Base-by-base conservation (phyloP, 2,797 vertebrate species). In the Sebastes glaucus region DNA sequence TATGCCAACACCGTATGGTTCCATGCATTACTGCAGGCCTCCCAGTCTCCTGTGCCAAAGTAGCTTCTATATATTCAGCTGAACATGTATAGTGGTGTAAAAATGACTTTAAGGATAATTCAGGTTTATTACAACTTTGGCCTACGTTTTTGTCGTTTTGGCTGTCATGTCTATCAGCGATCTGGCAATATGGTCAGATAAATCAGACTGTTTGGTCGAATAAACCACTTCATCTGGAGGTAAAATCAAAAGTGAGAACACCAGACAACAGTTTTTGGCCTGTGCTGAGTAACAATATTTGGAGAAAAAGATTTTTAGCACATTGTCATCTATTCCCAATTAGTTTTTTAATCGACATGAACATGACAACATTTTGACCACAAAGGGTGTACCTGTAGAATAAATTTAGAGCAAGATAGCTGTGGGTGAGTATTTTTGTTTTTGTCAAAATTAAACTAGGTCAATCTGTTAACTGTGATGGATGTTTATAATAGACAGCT, bases 1-100 rank as follows among this genome's bases (percentile, higher is more conserved):
- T 88, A 88, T 89, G 88, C 35, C 69, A 53, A 35, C 86, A 71
- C 87, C 30, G 77, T 88, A 89, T 85, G 92, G 78, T 2, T 87
- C 78, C 68, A 74, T 87, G 75, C 79, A 83, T 73, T 74, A 66
- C 72, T 78, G 81, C 80, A 73, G 61, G 55, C 71, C 61, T 66
- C 63, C 14, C 57, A 42, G 56, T 20, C 42, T 11, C 46, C 67
- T 61, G 62, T 35, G 84, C 84, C 73, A 77, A 63, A 27, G 20
- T 25, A 55, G 18, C 30, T 27, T 16, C 46, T 52, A 42, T 46
- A 70, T 46, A 65, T 35, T 13, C 28, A 74, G 18, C 7, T 35
- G 5, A 71, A 42, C 60, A 60, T 20, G 18, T 55, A 33, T 7
- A 22, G 20, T 22, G 5, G 18, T 25, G 20, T 62, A 32, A 65